A percentile compares a stretch with the other conserved stretches of the same genome.
Conservation (phyloP, 37 sponge, comb jelly and placozoan species). For the Ephydatia muelleri region DNA sequence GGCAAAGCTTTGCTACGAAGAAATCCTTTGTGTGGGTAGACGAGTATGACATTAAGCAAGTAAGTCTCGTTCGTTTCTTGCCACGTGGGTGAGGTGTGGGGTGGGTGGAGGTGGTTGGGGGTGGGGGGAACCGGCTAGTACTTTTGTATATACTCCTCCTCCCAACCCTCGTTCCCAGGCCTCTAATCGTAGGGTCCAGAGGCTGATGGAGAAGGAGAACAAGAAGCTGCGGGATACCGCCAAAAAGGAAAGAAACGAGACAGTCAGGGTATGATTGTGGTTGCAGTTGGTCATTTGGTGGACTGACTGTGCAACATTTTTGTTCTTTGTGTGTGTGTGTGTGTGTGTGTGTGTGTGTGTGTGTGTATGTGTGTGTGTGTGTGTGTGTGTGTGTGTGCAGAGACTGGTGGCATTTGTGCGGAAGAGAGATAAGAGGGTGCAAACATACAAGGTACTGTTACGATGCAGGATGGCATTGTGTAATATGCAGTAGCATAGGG, state of each 20-base stretch:
- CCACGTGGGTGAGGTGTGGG: not conserved
- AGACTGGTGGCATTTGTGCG: conserved; percentile 72
- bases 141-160: not conserved
- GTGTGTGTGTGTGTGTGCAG: conserved; percentile 23
- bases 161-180: conserved; percentile 26
- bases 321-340: too few relatives aligned
- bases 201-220: conserved; percentile 96
- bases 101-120: too few relatives aligned
- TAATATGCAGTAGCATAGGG: not conserved
- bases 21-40: conserved; percentile 91
- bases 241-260: conserved; percentile 87
- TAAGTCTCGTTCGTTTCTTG: not conserved
- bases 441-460: conserved; percentile 48
- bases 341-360: not conserved
- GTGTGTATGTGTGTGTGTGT: conserved; percentile 7
- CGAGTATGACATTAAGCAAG: conserved; percentile 76
- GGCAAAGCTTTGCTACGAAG: conserved; percentile 92
- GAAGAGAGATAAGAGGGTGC: conserved; percentile 70
- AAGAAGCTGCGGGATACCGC: conserved; percentile 90
- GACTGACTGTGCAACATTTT: not conserved
- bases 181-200: conserved; percentile 79
- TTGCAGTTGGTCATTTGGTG: not conserved
- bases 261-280: conserved; percentile 57
- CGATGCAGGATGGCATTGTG: not conserved
- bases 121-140: not conserved